These are phyloP conservation scores for Perodicticus potto DNA, from an alignment of 2,797 vertebrate genomes.

Conservation along the genomic window DNA sequence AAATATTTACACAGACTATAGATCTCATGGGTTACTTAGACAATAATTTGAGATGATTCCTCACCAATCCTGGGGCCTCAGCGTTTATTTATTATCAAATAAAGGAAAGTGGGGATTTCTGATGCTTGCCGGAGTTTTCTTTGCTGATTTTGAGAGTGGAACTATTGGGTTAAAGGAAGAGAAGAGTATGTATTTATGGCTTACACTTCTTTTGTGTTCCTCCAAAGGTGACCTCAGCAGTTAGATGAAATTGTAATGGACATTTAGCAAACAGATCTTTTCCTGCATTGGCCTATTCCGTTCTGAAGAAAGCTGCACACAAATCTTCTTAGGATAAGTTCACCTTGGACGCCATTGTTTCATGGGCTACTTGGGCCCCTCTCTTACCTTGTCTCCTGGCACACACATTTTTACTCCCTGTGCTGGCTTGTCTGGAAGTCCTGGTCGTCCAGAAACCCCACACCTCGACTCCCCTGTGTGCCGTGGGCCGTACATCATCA, in stretches of 20 bases:
- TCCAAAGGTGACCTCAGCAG: slow-evolving; percentile 47
- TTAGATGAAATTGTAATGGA: slow-evolving; percentile 73
- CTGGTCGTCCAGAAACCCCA: slow-evolving; percentile 37
- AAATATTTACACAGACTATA: slow-evolving; percentile 47
- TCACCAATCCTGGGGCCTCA: background rate
- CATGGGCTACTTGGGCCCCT: slow-evolving; percentile 18
- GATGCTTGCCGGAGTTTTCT: background rate
- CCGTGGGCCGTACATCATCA: background rate
- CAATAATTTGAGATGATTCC: background rate
- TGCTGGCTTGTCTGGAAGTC: background rate
- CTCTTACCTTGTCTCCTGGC: slow-evolving; percentile 55
- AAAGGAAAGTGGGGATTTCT: background rate
- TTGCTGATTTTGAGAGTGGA: slow-evolving; percentile 28
- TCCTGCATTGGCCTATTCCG: slow-evolving; percentile 66
- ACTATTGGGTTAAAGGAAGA: slow-evolving; percentile 42
- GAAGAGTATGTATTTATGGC: background rate
- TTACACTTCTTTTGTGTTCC: slow-evolving; percentile 54
- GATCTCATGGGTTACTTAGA: background rate
- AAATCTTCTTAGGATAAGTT: slow-evolving; percentile 80
- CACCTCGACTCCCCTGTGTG: background rate
- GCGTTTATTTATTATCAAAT: slow-evolving; percentile 5
- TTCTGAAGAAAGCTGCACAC: slow-evolving; percentile 62
- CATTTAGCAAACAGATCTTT: slow-evolving; percentile 67
- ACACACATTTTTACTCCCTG: slow-evolving; percentile 65
- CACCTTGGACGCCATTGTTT: slow-evolving; percentile 76